These are phyloP conservation scores for Carettochelys insculpta DNA, from an alignment of 2,113 vertebrate genomes.

Conservation along the genomic window DNA sequence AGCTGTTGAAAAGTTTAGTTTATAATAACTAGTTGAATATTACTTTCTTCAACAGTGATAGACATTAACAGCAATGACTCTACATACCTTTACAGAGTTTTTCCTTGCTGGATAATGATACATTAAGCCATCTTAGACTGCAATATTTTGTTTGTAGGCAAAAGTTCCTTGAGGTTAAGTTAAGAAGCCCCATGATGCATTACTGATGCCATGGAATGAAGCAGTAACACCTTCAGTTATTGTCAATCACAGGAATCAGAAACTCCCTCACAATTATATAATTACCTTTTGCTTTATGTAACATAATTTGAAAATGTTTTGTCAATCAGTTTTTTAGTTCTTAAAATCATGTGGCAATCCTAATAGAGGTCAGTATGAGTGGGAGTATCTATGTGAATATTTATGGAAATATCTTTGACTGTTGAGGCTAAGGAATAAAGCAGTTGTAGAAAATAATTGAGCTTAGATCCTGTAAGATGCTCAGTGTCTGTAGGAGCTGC, in stretches of 20 bases:
- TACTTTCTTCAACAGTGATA: neutral
- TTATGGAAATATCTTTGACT: neutral
- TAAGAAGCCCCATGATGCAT: neutral
- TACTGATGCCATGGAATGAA: neutral
- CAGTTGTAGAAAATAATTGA: neutral
- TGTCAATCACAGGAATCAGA: neutral
- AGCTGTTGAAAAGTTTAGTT: constrained; percentile 19
- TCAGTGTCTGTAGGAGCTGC: neutral
- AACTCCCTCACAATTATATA: neutral
- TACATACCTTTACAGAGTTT: neutral
- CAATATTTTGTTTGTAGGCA: neutral
- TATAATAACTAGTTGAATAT: constrained; percentile 1
- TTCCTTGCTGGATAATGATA: constrained; percentile 1
- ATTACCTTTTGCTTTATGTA: constrained; percentile 7
- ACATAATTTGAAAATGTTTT: neutral
- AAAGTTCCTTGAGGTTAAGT: neutral
- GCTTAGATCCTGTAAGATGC: neutral
- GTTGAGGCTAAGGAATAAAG: neutral
- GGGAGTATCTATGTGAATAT: neutral
- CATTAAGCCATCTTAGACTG: neutral
- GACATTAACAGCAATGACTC: neutral
- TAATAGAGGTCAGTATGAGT: neutral
- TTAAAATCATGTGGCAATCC: neutral
- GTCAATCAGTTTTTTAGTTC: neutral
- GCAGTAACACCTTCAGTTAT: neutral